A percentile compares a stretch with the other conserved stretches of the same genome.
These are phyloP conservation scores for Luidia sarsii DNA, from an alignment of 53 echinoderm and acorn worm genomes.

Conservation along the genomic window DNA sequence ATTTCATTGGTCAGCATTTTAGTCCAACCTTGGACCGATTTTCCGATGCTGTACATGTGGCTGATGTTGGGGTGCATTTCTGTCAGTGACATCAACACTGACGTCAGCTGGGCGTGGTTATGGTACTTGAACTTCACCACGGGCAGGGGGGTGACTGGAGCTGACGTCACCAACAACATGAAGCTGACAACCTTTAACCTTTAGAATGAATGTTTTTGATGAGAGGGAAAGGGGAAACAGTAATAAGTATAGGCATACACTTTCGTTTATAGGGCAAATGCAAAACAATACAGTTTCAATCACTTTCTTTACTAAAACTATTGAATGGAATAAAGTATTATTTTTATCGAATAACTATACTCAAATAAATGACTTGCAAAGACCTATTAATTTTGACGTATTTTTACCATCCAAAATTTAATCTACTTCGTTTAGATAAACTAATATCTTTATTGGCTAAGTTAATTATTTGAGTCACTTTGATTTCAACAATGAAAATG, in stretches of 20 bases:
- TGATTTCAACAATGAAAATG: no score
- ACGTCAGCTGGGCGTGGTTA: constrained; percentile 50
- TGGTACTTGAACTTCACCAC: constrained; percentile 48
- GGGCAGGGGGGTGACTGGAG: constrained; percentile 17
- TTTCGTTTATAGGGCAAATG: not conserved
- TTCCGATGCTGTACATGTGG: constrained; percentile 74
- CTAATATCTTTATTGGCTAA: no score
- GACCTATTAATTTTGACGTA: no score
- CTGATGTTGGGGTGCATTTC: constrained; percentile 50
- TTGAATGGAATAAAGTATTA: no score
- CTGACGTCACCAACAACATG: not conserved
- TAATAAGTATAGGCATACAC: not conserved
- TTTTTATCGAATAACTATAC: no score
- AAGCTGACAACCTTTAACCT: no score
- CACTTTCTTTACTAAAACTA: no score
- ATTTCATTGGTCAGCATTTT: no score
- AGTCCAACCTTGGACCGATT: constrained; percentile 66
- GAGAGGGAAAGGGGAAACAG: not conserved
- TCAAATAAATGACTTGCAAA: no score
- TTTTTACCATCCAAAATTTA: no score
- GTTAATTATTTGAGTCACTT: no score
- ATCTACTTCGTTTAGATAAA: no score
- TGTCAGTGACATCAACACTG: constrained; percentile 38
- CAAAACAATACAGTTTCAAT: not conserved
- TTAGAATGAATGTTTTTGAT: not conserved